phyloP scores from a whole-genome alignment of 2,797 vertebrate genomes.

The Mareca strepera region DNA sequence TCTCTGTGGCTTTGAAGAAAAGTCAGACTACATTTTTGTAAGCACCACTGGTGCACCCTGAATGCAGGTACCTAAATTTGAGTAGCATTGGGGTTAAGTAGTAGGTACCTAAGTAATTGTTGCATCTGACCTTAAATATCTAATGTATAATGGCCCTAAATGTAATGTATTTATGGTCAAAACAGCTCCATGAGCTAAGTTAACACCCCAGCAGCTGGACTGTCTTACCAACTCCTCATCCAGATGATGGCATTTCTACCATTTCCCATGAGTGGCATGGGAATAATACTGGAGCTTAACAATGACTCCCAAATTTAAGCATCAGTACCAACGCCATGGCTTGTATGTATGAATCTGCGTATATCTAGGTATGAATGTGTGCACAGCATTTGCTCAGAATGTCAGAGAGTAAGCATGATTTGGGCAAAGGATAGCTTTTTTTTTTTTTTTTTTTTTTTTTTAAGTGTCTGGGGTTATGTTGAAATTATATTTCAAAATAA shows the following conservation, averaged over 20 bases:
- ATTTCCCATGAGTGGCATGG: not conserved
- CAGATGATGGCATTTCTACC: not conserved
- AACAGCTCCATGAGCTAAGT: not conserved
- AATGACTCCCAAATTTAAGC: not conserved
- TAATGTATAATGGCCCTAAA: not conserved
- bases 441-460: too few relatives aligned
- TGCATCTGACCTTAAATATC: not conserved
- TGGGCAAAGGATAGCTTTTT: not conserved
- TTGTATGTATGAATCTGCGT: not conserved
- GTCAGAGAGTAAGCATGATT: not conserved
- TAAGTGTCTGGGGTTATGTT: not conserved
- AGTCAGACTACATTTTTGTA: not conserved
- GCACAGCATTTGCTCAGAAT: not conserved
- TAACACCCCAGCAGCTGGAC: not conserved
- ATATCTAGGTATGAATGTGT: not conserved
- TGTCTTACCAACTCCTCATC: not conserved
- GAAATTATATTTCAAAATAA: not conserved
- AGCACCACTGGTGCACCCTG: not conserved
- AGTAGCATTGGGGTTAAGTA: not conserved
- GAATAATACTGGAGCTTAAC: not conserved
- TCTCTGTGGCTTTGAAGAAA: not conserved
- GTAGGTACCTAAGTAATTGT: not conserved
- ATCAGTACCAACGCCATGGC: not conserved
- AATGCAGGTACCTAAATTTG: not conserved
- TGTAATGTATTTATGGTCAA: not conserved